phyloP scores from a whole-genome alignment of 2,113 vertebrate genomes.

The Erinaceus europaeus region DNA sequence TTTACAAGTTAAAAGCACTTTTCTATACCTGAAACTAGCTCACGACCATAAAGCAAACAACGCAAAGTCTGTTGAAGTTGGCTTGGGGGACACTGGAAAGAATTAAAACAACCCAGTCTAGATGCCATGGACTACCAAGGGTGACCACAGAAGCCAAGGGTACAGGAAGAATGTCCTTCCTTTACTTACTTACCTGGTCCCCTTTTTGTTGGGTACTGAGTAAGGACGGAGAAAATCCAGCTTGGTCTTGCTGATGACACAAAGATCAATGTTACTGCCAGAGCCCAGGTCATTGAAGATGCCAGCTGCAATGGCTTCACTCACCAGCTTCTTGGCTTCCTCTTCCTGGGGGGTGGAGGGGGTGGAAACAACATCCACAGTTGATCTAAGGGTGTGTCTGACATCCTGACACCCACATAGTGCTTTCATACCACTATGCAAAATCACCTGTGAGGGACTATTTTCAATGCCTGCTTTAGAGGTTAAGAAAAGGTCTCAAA shows the following conservation, averaged over 20 bases:
- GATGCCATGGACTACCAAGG: neutral
- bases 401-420: neutral
- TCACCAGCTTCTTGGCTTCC: conserved; percentile 92
- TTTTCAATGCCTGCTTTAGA: neutral
- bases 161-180: neutral
- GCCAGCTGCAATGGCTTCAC: conserved; percentile 94
- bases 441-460: neutral
- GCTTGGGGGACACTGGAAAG: neutral
- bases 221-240: conserved; percentile 94
- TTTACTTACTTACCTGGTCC: conserved; percentile 87
- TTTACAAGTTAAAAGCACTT: neutral
- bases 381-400: neutral
- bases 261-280: conserved; percentile 96
- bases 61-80: neutral
- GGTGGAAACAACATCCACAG: neutral
- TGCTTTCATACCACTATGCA: no score
- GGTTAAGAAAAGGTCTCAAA: neutral
- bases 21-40: neutral
- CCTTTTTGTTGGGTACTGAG: conserved; percentile 94
- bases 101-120: neutral
- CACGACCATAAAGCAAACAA: neutral
- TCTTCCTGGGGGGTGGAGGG: conserved; percentile 87
- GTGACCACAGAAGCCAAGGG: neutral
- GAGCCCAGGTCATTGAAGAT: conserved; percentile 98
- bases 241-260: conserved; percentile 93